Percentiles rank a stretch among this genome's conserved stretches.
These are phyloP conservation scores for Saturnia pavonia DNA, from an alignment of 2,888 invertebrate genomes.

Conservation along the genomic window DNA sequence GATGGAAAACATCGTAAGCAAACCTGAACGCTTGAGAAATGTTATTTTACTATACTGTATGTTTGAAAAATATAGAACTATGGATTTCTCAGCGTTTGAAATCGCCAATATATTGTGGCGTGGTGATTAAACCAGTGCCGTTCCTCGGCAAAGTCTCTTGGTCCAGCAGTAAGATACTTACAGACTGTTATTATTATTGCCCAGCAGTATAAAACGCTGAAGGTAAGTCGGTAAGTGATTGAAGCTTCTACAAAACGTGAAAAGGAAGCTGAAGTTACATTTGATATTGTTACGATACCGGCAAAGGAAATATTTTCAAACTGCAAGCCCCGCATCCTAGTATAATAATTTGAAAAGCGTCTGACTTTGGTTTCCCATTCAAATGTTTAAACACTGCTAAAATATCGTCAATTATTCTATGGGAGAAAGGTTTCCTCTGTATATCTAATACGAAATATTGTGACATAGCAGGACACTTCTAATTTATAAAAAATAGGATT, in stretches of 20 bases:
- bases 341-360: background rate
- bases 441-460: background rate
- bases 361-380: background rate
- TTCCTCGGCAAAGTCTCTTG: too few relatives aligned
- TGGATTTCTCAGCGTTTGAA: too few relatives aligned
- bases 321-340: background rate
- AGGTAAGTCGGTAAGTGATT: background rate
- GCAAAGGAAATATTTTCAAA: background rate
- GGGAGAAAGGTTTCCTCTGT: background rate
- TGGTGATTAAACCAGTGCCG: too few relatives aligned
- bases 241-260: background rate
- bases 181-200: too few relatives aligned
- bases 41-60: too few relatives aligned
- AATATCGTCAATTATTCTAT: background rate
- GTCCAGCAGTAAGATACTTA: too few relatives aligned
- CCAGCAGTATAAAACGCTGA: background rate
- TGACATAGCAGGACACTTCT: background rate
- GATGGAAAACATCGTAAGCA: too few relatives aligned
- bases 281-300: background rate
- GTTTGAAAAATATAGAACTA: too few relatives aligned
- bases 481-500: background rate
- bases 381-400: background rate
- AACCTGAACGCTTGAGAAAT: too few relatives aligned
- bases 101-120: too few relatives aligned
- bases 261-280: background rate